Base-by-base conservation (phyloP, 2,888 invertebrate genomes). In the Mythimna impura region DNA sequence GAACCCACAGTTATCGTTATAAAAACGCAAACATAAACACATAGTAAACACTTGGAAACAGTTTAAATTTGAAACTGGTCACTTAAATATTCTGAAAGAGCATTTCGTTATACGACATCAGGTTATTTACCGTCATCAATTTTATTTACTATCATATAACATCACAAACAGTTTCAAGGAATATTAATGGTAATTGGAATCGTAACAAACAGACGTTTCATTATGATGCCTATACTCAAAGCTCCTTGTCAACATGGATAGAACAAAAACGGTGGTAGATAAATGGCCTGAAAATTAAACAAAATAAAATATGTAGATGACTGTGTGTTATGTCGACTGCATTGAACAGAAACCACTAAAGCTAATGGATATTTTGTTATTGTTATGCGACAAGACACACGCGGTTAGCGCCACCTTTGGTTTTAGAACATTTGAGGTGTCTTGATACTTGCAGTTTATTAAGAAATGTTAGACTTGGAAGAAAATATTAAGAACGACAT, bases 281-380 rank as follows among this genome's bases (percentile, higher is more conserved):
- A 80, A 79, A 85, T 83, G 60, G 64, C 60, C 61, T 67, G 71
- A 70, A 75, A 20, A 82, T 73, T 79, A 70, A 74, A 81, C 62
- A 70, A 86, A 83, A 86, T 86, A 85, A 84, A 82, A 85, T 69
- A 66, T 65, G 69, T 66, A 61, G 72, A 82, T 80, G 71, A 72
- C 55, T 82, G 82, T 82, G 63, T 86, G 80, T 83, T 76, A 75
- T 82, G 83, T 85, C 77, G 84, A 81, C 85, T 85, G 87, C 87
- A 79, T 57, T 75, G 74, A 91, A 92, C 87, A 87, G 87, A 91
- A 92, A 89, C 92, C 94, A 95, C 95, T 94, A 94, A 89, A 91
- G 94, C 95, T 96, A 96, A 96, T 96, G 96, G 96, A 96, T 95
- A 94, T 96, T 94, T 92, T 96, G 95, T 96, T 96, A 94, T 95